Conservation (phyloP, 1,140 invertebrate genomes). For the Lepeophtheirus salmonis region DNA sequence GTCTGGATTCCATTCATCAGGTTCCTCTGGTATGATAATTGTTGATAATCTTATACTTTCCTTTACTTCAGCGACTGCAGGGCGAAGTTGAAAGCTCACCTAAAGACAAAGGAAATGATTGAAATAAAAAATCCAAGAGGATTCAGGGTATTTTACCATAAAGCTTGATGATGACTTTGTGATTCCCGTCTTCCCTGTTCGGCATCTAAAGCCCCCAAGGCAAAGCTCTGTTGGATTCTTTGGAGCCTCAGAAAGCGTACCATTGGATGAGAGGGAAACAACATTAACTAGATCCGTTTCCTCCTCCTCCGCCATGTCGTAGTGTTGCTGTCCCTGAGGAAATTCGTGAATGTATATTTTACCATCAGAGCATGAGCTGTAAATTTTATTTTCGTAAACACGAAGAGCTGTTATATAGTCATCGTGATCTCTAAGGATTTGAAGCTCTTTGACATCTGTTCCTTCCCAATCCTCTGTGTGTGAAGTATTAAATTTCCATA, state of each 20-base stretch:
- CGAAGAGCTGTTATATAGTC: conserved; percentile 5
- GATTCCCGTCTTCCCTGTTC: conserved; percentile 8
- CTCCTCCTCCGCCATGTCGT: conserved; percentile 4
- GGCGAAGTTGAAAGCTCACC: conserved; percentile 1
- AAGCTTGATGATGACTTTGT: conserved; percentile 9
- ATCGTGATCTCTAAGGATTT: conserved; percentile 14
- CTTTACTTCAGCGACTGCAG: neutral
- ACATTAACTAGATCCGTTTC: neutral
- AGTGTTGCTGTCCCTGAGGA: conserved; percentile 6
- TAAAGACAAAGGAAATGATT: too few relatives aligned
- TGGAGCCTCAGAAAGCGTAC: neutral
- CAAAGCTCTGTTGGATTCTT: conserved; percentile 6
- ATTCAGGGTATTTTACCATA: too few relatives aligned
- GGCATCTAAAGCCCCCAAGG: neutral
- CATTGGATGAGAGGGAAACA: neutral
- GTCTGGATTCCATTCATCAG: neutral
- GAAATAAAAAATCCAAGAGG: too few relatives aligned
- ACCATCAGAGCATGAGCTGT: conserved; percentile 1
- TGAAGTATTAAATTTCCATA: conserved; percentile 6
- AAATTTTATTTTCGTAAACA: neutral
- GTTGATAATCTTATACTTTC: neutral
- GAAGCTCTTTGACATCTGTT: conserved; percentile 16
- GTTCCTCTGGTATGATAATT: neutral
- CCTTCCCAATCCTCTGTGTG: neutral
- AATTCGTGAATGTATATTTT: conserved; percentile 2